These are phyloP conservation scores for Nerophis lumbriciformis DNA, from an alignment of 2,113 vertebrate species.

Conservation along the genomic window DNA sequence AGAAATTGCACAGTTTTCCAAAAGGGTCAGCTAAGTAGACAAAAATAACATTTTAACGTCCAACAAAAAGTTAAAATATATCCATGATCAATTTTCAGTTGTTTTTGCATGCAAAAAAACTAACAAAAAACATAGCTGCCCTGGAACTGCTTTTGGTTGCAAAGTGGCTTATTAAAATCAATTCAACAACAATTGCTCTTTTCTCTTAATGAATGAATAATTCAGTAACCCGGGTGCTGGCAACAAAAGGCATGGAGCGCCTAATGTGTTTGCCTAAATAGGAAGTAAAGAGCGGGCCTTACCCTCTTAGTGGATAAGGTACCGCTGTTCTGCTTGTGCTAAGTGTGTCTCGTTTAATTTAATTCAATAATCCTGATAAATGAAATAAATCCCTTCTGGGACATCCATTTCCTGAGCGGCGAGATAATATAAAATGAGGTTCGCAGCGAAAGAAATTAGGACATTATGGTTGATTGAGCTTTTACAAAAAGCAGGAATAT, in stretches of 20 bases:
- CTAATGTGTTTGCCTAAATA: slow-evolving; percentile 72
- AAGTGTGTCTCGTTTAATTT: slow-evolving; percentile 79
- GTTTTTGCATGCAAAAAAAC: slow-evolving; percentile 34
- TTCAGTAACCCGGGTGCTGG: slow-evolving; percentile 57
- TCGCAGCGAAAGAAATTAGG: slow-evolving; percentile 78
- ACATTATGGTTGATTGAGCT: slow-evolving; percentile 82
- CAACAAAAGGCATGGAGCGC: slow-evolving; percentile 63
- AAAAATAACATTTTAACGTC: background rate
- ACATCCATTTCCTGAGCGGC: slow-evolving; percentile 75
- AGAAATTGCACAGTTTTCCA: slow-evolving; percentile 17
- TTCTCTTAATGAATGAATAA: slow-evolving; percentile 65
- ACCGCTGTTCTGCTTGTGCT: slow-evolving; percentile 65
- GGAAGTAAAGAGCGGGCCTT: slow-evolving; percentile 62
- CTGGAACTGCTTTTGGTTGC: slow-evolving; percentile 51
- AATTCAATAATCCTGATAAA: slow-evolving; percentile 84
- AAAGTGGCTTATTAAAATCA: slow-evolving; percentile 64
- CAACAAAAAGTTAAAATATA: background rate
- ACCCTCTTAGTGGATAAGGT: slow-evolving; percentile 70
- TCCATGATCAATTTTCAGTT: background rate
- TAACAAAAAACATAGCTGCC: slow-evolving; percentile 42
- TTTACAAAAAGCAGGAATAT: slow-evolving; percentile 81
- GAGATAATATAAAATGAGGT: slow-evolving; percentile 82
- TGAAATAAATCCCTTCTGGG: slow-evolving; percentile 84
- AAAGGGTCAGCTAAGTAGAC: background rate
- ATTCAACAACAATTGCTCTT: slow-evolving; percentile 60